Evolutionary conservation across 2,113 vertebrate genomes (phyloP), one percentile per base, ranked within the genome.

Genomic region (Sinosuthora webbiana): DNA sequence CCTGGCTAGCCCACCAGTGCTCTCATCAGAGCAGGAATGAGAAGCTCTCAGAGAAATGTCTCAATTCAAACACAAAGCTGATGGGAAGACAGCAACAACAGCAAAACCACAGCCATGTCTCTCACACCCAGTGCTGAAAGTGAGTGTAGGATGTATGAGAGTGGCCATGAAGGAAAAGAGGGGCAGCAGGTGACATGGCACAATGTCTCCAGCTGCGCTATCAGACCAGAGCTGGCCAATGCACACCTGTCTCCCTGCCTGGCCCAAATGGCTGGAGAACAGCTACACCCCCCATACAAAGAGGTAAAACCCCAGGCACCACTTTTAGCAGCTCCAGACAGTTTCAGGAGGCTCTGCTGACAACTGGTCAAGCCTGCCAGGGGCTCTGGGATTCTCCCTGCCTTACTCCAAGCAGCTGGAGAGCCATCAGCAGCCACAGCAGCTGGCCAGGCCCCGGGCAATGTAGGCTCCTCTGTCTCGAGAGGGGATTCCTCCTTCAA

Each of bases 401-500:
- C 45, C 91, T 2, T 3, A 35, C 60, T 80, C 49, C 25, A 28
- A 87, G 93, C 85, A 91, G 73, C 52, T 8, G 2, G 78, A 95
- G 85, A 93, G 71, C 39, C 2, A 1, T 18, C 70, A 85, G 90
- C 63, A 1, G 0, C 79, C 55, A 30, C 60, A 84, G 95, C 90
- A 94, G 93, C 93, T 80, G 90, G 76, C 68, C 85, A 74, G 88
- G 93, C 96, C 94, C 73, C 22, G 0, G 95, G 95, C 96, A 95
- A 87, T n/a, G 80, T 15, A 83, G 94, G 76, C 83, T 90, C 25
- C 67, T 69, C 78, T 59, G 81, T 82, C 93, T 94, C 91, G 0
- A 70, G 90, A 89, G 94, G 94, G 90, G 83, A 91, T 93, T 95
- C 95, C 94, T 94, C 93, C 96, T 93, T 92, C 91, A 96, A 92